phyloP scores from a whole-genome alignment of 2,797 vertebrate genomes.

The Sylvia borin region DNA sequence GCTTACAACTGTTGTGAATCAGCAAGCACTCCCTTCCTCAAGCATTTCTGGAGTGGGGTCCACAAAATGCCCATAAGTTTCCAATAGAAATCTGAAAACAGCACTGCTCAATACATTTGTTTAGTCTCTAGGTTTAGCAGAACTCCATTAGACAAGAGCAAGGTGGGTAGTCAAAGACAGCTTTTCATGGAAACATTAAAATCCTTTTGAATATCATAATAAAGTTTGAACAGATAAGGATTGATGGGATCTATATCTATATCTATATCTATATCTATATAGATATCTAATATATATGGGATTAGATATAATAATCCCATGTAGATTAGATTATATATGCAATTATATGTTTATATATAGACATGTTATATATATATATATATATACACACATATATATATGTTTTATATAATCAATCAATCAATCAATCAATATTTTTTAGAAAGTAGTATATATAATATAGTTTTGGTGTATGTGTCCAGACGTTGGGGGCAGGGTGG shows the following conservation, averaged over 20 bases:
- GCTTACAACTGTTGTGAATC: not conserved
- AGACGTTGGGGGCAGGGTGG: not conserved
- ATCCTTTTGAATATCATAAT: not conserved
- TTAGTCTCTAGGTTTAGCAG: not conserved
- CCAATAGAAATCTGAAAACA: not conserved
- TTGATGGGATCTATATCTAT: not conserved
- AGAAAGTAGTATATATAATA: too few species aligned
- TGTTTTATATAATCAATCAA: not conserved
- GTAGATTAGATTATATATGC: not conserved
- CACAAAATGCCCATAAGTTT: not conserved
- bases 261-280: too few species aligned
- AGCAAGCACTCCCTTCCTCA: rapidly evolving
- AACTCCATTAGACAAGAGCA: not conserved
- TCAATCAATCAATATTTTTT: too few species aligned
- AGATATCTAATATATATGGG: not conserved
- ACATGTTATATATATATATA: not conserved
- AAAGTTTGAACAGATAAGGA: not conserved
- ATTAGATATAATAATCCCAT: not conserved
- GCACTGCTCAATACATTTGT: not conserved
- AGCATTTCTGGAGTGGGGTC: not conserved
- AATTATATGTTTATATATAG: not conserved
- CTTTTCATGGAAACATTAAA: not conserved
- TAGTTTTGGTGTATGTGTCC: not conserved
- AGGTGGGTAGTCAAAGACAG: not conserved
- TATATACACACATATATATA: not conserved